Conservation (phyloP, 2,113 vertebrate species). For the Eurypyga helias region DNA sequence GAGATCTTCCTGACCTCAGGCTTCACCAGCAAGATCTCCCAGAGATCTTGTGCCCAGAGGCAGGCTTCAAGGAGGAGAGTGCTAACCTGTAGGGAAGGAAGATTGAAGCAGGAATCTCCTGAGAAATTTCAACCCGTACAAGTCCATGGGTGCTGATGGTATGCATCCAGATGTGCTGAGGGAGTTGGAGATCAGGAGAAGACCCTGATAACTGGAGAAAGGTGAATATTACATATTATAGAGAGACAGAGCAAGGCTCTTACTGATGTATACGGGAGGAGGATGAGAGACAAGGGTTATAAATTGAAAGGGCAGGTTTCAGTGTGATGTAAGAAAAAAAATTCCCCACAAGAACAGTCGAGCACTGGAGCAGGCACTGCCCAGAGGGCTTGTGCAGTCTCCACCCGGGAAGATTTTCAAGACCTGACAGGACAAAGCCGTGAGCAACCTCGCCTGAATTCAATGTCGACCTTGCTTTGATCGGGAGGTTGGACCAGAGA, state of each 20-base stretch:
- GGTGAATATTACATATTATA: not conserved
- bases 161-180: not conserved
- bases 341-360: not conserved
- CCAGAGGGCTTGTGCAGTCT: not conserved
- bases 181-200: not conserved
- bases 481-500: not conserved
- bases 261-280: accelerated
- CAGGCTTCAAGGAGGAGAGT: not conserved
- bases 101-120: not conserved
- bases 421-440: accelerated
- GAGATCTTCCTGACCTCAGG: not conserved
- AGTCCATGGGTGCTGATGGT: not conserved
- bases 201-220: not conserved
- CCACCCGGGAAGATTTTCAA: not conserved
- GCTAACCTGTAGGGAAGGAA: not conserved
- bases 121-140: not conserved
- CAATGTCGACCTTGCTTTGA: not conserved
- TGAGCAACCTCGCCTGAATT: not conserved
- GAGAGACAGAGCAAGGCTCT: not conserved
- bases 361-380: not conserved
- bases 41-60: not conserved
- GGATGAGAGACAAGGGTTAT: not conserved
- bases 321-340: not conserved
- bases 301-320: not conserved
- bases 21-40: not conserved